Conservation (phyloP, 2,797 vertebrate genomes). For the Micromesistius poutassou region DNA sequence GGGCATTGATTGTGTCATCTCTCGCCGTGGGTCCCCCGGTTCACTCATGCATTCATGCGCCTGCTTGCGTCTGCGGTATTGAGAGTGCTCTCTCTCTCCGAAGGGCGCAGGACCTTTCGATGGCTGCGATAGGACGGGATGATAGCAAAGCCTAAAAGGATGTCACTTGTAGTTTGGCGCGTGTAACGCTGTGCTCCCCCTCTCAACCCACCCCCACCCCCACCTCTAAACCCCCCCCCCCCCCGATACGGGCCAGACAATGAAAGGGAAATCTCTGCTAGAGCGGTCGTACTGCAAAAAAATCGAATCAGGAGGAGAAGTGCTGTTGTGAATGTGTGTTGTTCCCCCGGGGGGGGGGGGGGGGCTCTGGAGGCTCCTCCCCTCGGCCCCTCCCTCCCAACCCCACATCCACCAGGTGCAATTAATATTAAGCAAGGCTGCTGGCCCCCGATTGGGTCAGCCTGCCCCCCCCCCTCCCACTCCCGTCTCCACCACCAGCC, state of each 20-base stretch:
- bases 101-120: constrained; percentile 36
- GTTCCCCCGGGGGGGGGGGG: constrained; percentile 49
- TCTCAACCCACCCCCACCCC: constrained; percentile 36
- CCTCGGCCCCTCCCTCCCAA: constrained; percentile 46
- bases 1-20: constrained; percentile 61
- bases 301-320: constrained; percentile 74
- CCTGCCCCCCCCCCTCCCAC: constrained; percentile 34
- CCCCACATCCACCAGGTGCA: constrained; percentile 72
- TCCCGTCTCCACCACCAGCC: constrained; percentile 8
- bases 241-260: constrained; percentile 26
- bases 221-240: constrained; percentile 39
- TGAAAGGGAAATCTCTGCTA: constrained; percentile 50
- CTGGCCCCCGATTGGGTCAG: constrained; percentile 35
- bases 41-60: constrained; percentile 48
- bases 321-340: constrained; percentile 77
- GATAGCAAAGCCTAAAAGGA: constrained; percentile 55
- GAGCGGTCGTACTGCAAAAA: constrained; percentile 62
- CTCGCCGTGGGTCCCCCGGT: constrained; percentile 25
- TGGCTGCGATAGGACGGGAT: constrained; percentile 24
- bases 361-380: constrained; percentile 52
- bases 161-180: constrained; percentile 42
- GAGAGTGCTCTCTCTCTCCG: constrained; percentile 38
- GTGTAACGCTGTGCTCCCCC: constrained; percentile 36
- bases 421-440: constrained; percentile 81
- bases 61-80: constrained; percentile 48